Conservation (phyloP, 2,888 invertebrate genomes). For the Ligdia adustata region DNA sequence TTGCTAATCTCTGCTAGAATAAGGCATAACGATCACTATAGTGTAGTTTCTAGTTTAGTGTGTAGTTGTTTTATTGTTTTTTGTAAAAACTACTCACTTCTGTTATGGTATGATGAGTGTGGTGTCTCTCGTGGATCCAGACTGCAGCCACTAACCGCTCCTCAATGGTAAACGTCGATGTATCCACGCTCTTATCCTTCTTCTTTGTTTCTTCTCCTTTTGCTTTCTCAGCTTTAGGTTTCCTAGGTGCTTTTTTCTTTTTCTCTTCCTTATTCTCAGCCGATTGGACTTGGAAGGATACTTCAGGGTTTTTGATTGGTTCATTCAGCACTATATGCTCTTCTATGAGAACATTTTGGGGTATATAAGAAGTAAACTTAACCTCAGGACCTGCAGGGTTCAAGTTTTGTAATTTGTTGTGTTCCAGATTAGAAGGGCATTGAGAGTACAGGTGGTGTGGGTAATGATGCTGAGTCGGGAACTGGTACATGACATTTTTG, state of each 20-base stretch:
- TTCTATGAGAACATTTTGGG: conserved; percentile 24
- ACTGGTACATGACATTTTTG: conserved; percentile 41
- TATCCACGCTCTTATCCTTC: conserved; percentile 46
- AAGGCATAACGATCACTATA: too few species aligned
- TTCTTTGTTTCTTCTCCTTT: conserved; percentile 24
- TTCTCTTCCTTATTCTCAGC: conserved; percentile 12
- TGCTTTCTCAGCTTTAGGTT: conserved; percentile 12
- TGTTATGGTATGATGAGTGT: conserved; percentile 53
- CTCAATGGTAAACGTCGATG: conserved; percentile 63
- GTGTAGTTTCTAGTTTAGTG: too few species aligned
- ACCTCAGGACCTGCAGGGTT: conserved; percentile 18
- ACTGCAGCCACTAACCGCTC: conserved; percentile 74
- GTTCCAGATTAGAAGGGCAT: conserved; percentile 35
- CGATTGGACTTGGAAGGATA: background rate
- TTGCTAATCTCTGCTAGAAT: too few species aligned
- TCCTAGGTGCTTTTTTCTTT: conserved; percentile 23
- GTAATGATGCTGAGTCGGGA: conserved; percentile 61
- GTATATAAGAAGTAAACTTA: conserved; percentile 26
- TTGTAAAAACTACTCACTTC: conserved; percentile 42
- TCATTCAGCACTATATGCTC: conserved; percentile 15
- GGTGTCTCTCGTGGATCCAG: conserved; percentile 74
- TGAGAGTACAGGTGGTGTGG: conserved; percentile 43
- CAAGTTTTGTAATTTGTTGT: conserved; percentile 32
- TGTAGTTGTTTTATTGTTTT: too few species aligned
- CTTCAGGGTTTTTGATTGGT: conserved; percentile 8